Evolutionary conservation across 2,888 invertebrate genomes (phyloP).

Genomic region (Metalampra italica): DNA sequence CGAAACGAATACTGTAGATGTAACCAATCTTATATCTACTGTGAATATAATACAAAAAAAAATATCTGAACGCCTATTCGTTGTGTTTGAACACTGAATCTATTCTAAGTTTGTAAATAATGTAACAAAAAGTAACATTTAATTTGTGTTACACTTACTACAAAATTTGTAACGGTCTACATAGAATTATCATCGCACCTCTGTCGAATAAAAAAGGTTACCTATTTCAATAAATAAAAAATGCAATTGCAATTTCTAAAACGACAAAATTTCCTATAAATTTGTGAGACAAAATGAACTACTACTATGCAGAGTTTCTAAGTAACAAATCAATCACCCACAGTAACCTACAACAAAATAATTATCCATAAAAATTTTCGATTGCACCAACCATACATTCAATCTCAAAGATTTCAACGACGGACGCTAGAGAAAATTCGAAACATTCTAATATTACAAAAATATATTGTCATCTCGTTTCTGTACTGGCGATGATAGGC

Average conservation of each 20-base stretch:
- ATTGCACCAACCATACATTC: conserved; percentile 39
- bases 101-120: conserved; percentile 21
- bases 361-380: conserved; percentile 15
- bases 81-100: conserved; percentile 59
- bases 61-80: conserved; percentile 48
- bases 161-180: conserved; percentile 23
- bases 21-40: conserved; percentile 50
- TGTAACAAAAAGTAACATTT: conserved; percentile 7
- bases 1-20: conserved; percentile 54
- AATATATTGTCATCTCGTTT: conserved; percentile 7
- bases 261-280: too few species aligned
- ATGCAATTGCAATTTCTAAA: neutral
- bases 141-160: conserved; percentile 13
- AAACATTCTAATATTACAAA: conserved; percentile 12
- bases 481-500: conserved; percentile 6
- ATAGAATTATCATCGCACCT: conserved; percentile 28
- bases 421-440: neutral
- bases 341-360: conserved; percentile 9
- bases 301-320: neutral
- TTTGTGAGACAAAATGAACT: neutral
- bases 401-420: conserved; percentile 38
- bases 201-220: conserved; percentile 34
- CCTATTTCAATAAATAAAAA: neutral
- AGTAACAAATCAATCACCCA: conserved; percentile 21
- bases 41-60: conserved; percentile 53